These are phyloP conservation scores for Coregonus clupeaformis DNA, from an alignment of 2,113 vertebrate genomes.

Conservation along the genomic window DNA sequence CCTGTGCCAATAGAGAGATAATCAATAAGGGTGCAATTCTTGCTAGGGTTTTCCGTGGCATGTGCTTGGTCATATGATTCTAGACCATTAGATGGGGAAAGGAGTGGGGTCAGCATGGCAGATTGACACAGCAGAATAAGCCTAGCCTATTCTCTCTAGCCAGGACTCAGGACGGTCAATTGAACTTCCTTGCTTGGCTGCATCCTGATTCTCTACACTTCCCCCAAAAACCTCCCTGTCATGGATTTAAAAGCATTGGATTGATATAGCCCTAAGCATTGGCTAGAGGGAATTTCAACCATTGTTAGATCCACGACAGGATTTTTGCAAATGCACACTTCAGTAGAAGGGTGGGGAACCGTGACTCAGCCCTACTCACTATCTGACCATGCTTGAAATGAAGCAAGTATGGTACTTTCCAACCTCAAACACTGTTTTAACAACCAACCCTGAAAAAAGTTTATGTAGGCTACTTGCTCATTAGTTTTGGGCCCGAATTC, in stretches of 20 bases:
- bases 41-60: neutral
- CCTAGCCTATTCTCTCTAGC: neutral
- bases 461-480: neutral
- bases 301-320: too few species aligned
- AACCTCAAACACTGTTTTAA: neutral
- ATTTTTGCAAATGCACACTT: too few species aligned
- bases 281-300: too few species aligned
- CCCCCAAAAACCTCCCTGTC: too few species aligned
- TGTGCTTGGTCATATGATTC: neutral
- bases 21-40: neutral
- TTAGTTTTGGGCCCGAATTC: neutral
- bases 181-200: neutral
- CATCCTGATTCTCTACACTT: too few species aligned
- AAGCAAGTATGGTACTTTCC: neutral
- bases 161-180: neutral
- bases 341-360: too few species aligned
- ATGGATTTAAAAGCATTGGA: too few species aligned
- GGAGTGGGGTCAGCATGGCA: neutral
- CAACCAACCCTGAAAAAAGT: neutral
- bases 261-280: too few species aligned
- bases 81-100: neutral
- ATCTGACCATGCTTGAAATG: neutral
- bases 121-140: conserved; percentile 1
- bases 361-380: too few species aligned
- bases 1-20: neutral